Base-by-base conservation (phyloP, 2,888 invertebrate genomes). In the Drosophila formosana region DNA sequence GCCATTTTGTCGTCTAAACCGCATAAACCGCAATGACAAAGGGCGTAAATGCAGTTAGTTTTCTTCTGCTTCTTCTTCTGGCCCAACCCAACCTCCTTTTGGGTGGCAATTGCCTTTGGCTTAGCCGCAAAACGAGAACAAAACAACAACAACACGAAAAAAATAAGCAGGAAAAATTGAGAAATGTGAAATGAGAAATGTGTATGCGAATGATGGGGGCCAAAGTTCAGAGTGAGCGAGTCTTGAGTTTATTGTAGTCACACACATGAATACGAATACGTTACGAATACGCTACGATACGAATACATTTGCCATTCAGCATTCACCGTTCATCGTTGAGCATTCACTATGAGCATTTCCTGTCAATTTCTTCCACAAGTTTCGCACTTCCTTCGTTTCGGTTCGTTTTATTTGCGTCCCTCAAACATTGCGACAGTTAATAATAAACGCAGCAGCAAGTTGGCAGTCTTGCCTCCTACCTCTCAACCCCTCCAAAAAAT, bases 341-440 rank as follows among this genome's bases (percentile, higher is more conserved):
- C 50, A 68, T 80, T 69, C 66, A 52, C 60, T 55, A 61, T 52
- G 66, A 46, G 73, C 52, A 69, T 80, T 76, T 81, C 71, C 77
- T 80, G 83, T 65, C 76, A 68, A 73, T 80, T 73, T 82, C 52
- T 51, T 51, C 23, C 72, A 23, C 45, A 62, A 58, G 60, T 47
- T 58, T 75, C 64, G 57, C 58, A 65, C 63, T 64, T 66, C 43
- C 67, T 51, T n/a, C 41, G n/a, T 34, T 32, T 28, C 11, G 32
- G 34, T 25, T 32, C 49, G n/a, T 26, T 73, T 64, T 72, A 60
- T 71, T 74, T 49, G 68, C 32, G 65, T 60, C 43, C 67, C 67
- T 64, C 72, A 69, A 67, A 83, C 66, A 81, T 72, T 83, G 81
- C 80, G 88, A 84, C 88, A 81, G 79, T 83, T 82, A 83, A 80